phyloP scores from a whole-genome alignment of 2,113 vertebrate species.

The Anser cygnoides region DNA sequence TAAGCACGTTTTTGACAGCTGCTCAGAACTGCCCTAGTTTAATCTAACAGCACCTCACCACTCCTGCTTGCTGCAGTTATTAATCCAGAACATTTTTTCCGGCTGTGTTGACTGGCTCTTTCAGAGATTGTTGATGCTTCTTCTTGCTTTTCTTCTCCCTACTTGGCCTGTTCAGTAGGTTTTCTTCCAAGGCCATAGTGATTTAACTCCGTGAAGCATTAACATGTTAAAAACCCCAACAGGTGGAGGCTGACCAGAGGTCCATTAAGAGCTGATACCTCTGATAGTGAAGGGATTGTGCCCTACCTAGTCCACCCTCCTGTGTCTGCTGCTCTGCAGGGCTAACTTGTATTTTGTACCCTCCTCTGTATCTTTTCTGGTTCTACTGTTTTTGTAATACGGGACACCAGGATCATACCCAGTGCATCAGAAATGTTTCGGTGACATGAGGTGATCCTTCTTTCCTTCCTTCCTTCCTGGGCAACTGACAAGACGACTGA shows the following conservation, averaged over 20 bases:
- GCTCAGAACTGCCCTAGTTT: not conserved
- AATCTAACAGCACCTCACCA: not conserved
- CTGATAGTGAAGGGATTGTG: not conserved
- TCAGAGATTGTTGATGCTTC: not conserved
- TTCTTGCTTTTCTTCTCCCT: not conserved
- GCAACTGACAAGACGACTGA: not conserved
- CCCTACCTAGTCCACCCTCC: not conserved
- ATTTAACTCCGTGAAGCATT: not conserved
- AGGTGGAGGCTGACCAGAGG: not conserved
- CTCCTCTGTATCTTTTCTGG: not conserved
- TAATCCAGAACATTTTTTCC: constrained; percentile 7
- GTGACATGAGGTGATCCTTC: not conserved
- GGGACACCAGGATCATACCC: not conserved
- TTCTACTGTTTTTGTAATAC: not conserved
- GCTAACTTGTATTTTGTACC: not conserved
- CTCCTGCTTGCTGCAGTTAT: not conserved
- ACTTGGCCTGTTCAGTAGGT: not conserved
- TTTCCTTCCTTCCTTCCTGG: not conserved
- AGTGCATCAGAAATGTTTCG: too few species aligned
- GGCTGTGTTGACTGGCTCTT: not conserved
- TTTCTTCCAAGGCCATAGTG: not conserved
- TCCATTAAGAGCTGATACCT: not conserved
- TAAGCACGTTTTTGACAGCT: not conserved
- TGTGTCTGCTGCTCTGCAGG: not conserved
- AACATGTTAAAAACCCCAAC: not conserved